Percentiles rank a stretch among this genome's conserved stretches.
phyloP scores from a whole-genome alignment of 2,888 invertebrate species.

The Tetragonisca angustula region DNA sequence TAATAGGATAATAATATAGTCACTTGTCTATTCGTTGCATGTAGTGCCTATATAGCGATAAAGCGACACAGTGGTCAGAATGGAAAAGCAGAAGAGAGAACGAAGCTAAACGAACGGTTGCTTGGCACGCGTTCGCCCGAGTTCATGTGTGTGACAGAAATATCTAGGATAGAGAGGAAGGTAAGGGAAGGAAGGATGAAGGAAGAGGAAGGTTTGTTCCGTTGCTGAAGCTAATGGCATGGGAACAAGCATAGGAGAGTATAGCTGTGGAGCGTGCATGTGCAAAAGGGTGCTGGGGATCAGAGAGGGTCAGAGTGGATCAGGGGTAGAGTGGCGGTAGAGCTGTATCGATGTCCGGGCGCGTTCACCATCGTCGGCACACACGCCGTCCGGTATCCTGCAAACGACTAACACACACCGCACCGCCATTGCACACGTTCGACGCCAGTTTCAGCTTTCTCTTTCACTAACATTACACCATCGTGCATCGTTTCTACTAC shows the following conservation, averaged over 20 bases:
- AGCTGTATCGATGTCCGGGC: slow-evolving; percentile 81
- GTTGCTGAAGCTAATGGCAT: slow-evolving; percentile 66
- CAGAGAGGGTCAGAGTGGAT: slow-evolving; percentile 71
- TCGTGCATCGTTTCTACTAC: slow-evolving; percentile 5
- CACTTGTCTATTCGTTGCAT: slow-evolving; percentile 10
- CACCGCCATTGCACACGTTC: slow-evolving; percentile 32
- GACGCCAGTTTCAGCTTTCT: slow-evolving; percentile 35
- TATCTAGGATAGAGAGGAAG: slow-evolving; percentile 10
- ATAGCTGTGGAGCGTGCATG: slow-evolving; percentile 49
- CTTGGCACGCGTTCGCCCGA: slow-evolving; percentile 27
- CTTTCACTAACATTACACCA: slow-evolving; percentile 30
- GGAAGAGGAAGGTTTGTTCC: slow-evolving; percentile 41
- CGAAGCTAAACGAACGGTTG: slow-evolving; percentile 3
- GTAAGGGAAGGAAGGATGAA: slow-evolving; percentile 32
- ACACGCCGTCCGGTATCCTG: slow-evolving; percentile 69
- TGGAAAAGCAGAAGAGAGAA: slow-evolving; percentile 4
- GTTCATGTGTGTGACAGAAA: slow-evolving; percentile 7
- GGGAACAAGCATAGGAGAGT: slow-evolving; percentile 48
- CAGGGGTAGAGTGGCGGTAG: slow-evolving; percentile 76
- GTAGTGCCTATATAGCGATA: slow-evolving; percentile 28
- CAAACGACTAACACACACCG: slow-evolving; percentile 66
- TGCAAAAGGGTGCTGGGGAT: slow-evolving; percentile 55
- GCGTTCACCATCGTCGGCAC: slow-evolving; percentile 75
- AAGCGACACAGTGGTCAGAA: slow-evolving; percentile 8
- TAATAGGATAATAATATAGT: slow-evolving; percentile 30